Evolutionary conservation across 2,113 vertebrate species (phyloP).

Genomic region (Sialia sialis): DNA sequence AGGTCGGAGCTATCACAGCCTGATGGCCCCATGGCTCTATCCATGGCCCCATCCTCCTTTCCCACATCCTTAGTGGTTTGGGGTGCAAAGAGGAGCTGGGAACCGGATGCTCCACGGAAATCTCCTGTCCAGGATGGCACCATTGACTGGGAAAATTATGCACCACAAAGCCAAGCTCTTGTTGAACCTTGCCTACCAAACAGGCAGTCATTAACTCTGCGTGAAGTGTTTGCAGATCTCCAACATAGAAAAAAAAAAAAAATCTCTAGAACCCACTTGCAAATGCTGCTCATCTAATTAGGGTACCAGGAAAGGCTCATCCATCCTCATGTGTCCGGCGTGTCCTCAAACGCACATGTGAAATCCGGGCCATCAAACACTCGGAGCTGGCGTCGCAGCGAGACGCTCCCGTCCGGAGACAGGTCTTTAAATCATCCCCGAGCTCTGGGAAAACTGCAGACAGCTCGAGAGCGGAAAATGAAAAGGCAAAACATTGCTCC

Average conservation of each 20-base stretch:
- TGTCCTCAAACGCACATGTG: background rate
- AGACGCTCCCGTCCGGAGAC: background rate
- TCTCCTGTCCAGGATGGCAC: background rate
- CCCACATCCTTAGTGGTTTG: background rate
- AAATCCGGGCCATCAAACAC: background rate
- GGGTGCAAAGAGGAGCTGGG: background rate
- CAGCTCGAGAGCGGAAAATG: background rate
- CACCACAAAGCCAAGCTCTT: background rate
- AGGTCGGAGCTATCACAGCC: background rate
- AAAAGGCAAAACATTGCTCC: background rate
- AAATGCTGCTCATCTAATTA: background rate
- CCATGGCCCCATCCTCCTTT: background rate
- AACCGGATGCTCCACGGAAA: background rate
- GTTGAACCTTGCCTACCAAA: fast-evolving
- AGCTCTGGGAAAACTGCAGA: background rate
- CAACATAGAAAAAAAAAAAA: background rate
- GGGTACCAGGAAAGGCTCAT: background rate
- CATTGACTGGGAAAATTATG: background rate
- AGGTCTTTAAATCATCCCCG: slow-evolving; percentile 38
- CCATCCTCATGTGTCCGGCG: background rate
- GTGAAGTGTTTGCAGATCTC: background rate
- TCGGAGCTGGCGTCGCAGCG: background rate
- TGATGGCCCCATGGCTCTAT: fast-evolving
- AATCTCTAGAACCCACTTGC: background rate
- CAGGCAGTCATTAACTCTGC: background rate